A percentile compares a stretch with the other conserved stretches of the same genome.
Evolutionary conservation across 1,140 invertebrate genomes (phyloP).

Genomic region (Acyrthosiphon pisum): DNA sequence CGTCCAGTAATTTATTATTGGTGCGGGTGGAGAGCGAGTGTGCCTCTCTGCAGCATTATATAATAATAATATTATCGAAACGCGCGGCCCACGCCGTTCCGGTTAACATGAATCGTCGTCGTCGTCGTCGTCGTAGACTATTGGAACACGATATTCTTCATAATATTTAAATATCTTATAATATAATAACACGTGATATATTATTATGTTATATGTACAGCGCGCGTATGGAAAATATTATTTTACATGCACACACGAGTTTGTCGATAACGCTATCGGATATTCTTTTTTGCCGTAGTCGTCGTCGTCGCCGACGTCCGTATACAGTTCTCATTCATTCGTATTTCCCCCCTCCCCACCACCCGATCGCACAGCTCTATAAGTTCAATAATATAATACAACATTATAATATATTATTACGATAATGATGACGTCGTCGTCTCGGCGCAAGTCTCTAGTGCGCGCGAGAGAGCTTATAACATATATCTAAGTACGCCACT

Average conservation of each 20-base stretch:
- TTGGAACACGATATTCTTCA: conserved; percentile 21
- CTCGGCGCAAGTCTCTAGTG: neutral
- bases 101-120: neutral
- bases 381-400: neutral
- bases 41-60: neutral
- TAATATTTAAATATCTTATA: conserved; percentile 22
- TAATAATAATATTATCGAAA: neutral
- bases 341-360: neutral
- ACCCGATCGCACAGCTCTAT: neutral
- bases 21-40: conserved; percentile 15
- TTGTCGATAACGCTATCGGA: conserved; percentile 36
- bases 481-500: too few relatives aligned
- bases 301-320: neutral
- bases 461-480: too few relatives aligned
- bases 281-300: neutral
- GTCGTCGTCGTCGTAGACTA: neutral
- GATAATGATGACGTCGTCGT: neutral
- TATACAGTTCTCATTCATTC: neutral
- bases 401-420: neutral
- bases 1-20: conserved; percentile 14
- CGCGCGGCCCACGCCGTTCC: conserved; percentile 35
- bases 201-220: neutral
- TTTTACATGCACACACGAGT: neutral
- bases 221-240: neutral
- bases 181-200: conserved; percentile 10